Evolutionary conservation across 2,113 vertebrate species (phyloP), one percentile per base, ranked within the genome.

Genomic region (Lethenteron reissneri): DNA sequence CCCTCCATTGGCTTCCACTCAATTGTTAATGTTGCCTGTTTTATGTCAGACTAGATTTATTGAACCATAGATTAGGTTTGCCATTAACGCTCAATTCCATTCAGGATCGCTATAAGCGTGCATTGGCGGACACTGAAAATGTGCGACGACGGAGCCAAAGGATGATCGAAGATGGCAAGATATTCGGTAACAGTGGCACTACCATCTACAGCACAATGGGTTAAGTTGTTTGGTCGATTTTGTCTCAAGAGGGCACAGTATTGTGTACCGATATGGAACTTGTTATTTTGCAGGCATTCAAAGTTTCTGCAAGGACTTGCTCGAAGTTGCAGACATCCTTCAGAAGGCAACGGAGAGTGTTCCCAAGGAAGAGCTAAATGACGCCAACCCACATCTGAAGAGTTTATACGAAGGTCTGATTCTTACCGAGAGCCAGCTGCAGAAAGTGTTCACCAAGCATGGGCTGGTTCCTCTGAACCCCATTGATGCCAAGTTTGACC

Each of bases 361-460:
- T 62, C 94, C 94, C 0, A 84, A 86, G 72, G 89, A 88, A 62
- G 88, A 91, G 76, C 79, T 96, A 8, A 84, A 79, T 0, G 78
- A 81, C 2, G 81, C 85, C 69, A 99, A 99, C 74, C 91, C 88
- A 15, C 92, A 99, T 78, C 79, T 99, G 75, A 99, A 99, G 81
- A 88, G 77, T 78, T 85, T 99, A 8, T 96, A 90, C 0, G 90
- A 97, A 73, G 94, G 94, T 71, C 86, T 99, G 3, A 80, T 88
- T 70, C 88, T 97, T 89, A 99, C 92, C 0, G 86, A 92, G 76
- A 78, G 80, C 6, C 90, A 97, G 80, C 86, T 99, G 72, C 94
- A 97, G 72, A 99, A 99, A 78, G 90, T 97, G 69, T 95, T 99
- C 75, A 83, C 83, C 6, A 99, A 97, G 76, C 88, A 99, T 0